Base-by-base conservation (phyloP, 2,888 invertebrate species). In the Cyrtodaria siliqua region DNA sequence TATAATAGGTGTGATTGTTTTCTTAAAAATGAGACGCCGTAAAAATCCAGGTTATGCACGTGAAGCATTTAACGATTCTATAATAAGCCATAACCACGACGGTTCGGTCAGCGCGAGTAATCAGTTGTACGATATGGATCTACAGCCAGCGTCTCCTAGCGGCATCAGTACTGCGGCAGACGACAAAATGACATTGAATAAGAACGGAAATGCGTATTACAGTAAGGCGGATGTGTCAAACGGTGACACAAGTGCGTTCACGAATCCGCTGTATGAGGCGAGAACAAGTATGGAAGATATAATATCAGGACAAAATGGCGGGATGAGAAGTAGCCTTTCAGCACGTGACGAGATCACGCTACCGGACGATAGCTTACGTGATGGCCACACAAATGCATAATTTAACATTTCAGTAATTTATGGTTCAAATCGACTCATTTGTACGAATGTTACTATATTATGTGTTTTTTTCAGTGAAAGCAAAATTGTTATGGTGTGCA, bases 201-300 rank as follows among this genome's bases (percentile, higher is more conserved):
- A 73, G 53, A 84, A 87, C 68, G 87, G 88, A n/a, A 79, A 75
- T 38, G 87, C 83, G 0, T 78, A 75, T 57, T 87, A 85, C 69
- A 74, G 83, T 2, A 86, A 84, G 61, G 67, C 67, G 24, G 33
- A 12, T 8, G 26, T 60, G 12, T 57, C 75, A 4, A 75, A 76
- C 18, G 73, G 53, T 27, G 72, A 70, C 14, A 52, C 78, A 12
- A 77, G 78, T 42, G 86, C 88, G n/a, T 89, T 88, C 67, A 73
- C 83, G 29, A 89, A 89, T 76, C 87, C 88, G n/a, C 57, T 89
- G 16, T 89, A 88, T 82, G 84, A 81, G 12, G 74, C 71, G 0
- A 64, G 29, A 52, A 67, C 61, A 47, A 71, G 68, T 24, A 40
- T 62, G 9, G 76, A 73, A 9, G 40, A 38, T 12, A 56, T 59